Evolutionary conservation across 2,888 invertebrate genomes (phyloP), one percentile per base, ranked within the genome.

Genomic region (Drosophila colorata): DNA sequence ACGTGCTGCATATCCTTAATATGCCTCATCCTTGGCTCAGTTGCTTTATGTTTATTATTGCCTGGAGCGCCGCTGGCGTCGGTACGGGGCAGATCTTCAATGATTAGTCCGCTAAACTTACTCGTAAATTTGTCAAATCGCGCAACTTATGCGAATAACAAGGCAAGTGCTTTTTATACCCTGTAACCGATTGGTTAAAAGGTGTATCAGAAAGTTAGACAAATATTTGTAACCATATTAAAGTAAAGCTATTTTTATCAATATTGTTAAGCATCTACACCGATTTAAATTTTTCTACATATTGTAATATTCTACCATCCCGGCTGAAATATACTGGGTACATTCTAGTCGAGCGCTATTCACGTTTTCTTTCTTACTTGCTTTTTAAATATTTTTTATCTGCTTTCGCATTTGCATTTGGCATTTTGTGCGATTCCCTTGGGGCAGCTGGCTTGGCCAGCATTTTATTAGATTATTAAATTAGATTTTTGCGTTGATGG

Each of bases 111-210:
- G 86, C 89, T 82, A 76, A 89, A 87, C 71, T 85, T 74, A 82
- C 89, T 86, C 83, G 80, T 86, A 88, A 85, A 85, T 89, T 88
- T 86, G 89, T 75, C 85, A 84, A 86, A 80, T 88, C 89, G 80
- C 79, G 35, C 71, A 69, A 80, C 80, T 75, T 73, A 78, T 76
- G 69, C 52, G 61, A 74, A 63, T 59, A 58, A 55, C 47, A 61
- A 33, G 25, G 31, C 59, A 53, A 38, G 35, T 31, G 52, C 16
- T 46, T 31, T 20, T 43, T 14, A 28, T 65, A 37, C 43, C 52
- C 63, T 47, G 14, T 61, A 37, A 1, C 1, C 4, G 18, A 7
- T 0, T 14, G 3, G 2, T 2, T 2, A 8, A 6, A 4, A 8
- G 7, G 20, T n/a, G n/a, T n/a, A n/a, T n/a, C n/a, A n/a, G n/a